Conservation (phyloP, 92 coral and sea anemone genomes). For the Plumapathes pennacea region DNA sequence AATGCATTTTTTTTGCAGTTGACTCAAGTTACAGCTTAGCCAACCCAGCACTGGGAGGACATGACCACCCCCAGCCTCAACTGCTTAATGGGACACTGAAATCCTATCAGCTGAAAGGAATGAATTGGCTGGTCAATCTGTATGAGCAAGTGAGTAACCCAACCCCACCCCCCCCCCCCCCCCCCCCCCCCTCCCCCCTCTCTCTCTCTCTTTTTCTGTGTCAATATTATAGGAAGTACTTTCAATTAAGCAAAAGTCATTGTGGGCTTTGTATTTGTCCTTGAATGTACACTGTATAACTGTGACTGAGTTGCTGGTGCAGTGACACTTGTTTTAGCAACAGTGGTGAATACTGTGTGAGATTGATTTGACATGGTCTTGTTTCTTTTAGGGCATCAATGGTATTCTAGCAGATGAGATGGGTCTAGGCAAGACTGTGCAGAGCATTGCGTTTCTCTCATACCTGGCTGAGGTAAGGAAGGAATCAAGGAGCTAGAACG, state of each 20-base stretch:
- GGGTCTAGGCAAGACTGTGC: constrained; percentile 99
- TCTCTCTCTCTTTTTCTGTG: neutral
- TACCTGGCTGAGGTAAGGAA: constrained; percentile 93
- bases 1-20: constrained; percentile 53
- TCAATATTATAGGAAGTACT: neutral
- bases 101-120: constrained; percentile 98
- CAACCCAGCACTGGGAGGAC: constrained; percentile 72
- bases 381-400: constrained; percentile 82
- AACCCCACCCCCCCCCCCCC: too few relatives aligned
- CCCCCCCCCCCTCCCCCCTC: too few relatives aligned
- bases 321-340: too few relatives aligned
- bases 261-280: neutral
- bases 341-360: too few relatives aligned
- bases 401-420: constrained; percentile 98
- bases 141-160: constrained; percentile 81
- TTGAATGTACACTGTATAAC: too few relatives aligned
- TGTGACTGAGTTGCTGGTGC: too few relatives aligned
- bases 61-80: constrained; percentile 85
- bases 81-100: constrained; percentile 83
- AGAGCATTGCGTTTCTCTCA: constrained; percentile 92
- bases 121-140: constrained; percentile 94
- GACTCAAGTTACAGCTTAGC: constrained; percentile 93
- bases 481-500: too few relatives aligned
- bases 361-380: too few relatives aligned
- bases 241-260: neutral